Conservation (phyloP, 1,140 invertebrate species). For the Caenorhabditis tropicalis region DNA sequence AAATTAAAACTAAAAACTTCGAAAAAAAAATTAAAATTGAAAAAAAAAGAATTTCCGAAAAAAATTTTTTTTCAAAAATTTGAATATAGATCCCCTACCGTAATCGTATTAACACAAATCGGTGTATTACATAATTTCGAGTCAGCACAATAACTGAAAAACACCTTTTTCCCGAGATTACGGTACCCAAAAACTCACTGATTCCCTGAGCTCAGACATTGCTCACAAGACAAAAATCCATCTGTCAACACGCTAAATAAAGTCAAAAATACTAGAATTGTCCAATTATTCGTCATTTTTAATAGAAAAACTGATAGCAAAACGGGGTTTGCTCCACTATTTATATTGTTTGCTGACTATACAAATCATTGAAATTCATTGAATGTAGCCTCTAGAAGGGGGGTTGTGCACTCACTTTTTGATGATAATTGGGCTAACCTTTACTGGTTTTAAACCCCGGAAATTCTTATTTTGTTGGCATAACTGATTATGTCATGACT, state of each 20-base stretch:
- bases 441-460: too few relatives aligned
- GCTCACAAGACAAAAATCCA: neutral
- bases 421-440: too few relatives aligned
- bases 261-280: neutral
- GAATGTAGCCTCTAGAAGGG: neutral
- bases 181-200: neutral
- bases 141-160: slow-evolving; percentile 7
- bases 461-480: too few relatives aligned
- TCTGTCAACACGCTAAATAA: neutral
- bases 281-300: neutral
- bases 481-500: too few relatives aligned
- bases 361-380: neutral
- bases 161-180: too few relatives aligned
- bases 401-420: neutral
- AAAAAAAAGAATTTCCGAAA: too few relatives aligned
- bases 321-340: neutral
- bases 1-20: too few relatives aligned
- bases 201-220: slow-evolving; percentile 11
- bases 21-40: too few relatives aligned
- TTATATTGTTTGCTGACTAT: neutral
- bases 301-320: neutral
- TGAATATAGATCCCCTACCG: neutral
- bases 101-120: neutral
- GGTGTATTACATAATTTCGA: neutral
- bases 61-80: too few relatives aligned